A percentile compares a stretch with the other conserved stretches of the same genome.
Conservation (phyloP, 2,797 vertebrate genomes). For the Prionace glauca region DNA sequence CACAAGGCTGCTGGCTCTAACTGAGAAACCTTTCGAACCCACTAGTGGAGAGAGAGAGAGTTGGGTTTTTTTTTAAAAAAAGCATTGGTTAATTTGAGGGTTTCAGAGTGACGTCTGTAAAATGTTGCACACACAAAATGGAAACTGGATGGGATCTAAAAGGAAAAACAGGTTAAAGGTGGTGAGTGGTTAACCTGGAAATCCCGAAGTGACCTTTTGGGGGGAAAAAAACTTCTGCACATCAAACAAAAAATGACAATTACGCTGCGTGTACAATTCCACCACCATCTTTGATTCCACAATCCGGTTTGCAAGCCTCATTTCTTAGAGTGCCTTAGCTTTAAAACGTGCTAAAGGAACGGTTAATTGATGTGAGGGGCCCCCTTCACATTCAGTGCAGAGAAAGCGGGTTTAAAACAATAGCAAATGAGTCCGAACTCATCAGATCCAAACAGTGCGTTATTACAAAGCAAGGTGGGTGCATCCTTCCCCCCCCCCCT, state of each 20-base stretch:
- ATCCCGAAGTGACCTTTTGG: not conserved
- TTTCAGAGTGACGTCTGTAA: not conserved
- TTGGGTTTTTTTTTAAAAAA: not conserved
- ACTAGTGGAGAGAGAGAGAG: not conserved
- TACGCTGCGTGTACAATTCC: too few species aligned
- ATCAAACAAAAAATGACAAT: not conserved
- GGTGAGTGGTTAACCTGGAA: not conserved
- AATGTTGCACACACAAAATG: conserved; percentile 25
- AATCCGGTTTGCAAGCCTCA: not conserved
- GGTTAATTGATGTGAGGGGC: not conserved
- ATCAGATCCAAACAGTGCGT: not conserved
- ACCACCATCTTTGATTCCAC: conserved; percentile 6
- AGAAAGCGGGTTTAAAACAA: not conserved
- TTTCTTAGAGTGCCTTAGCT: not conserved
- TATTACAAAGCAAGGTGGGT: not conserved
- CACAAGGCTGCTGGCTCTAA: not conserved
- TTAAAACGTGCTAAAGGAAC: not conserved
- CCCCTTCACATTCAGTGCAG: not conserved
- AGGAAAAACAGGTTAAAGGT: conserved; percentile 11
- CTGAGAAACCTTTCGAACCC: too few species aligned
- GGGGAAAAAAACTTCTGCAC: not conserved
- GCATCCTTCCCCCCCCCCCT: not conserved
- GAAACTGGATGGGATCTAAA: conserved; percentile 7
- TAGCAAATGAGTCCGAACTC: not conserved
- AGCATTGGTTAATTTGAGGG: not conserved